A percentile compares a stretch with the other conserved stretches of the same genome.
phyloP scores from a whole-genome alignment of 2,888 invertebrate species.

The Thysanoteuthis rhombus region DNA sequence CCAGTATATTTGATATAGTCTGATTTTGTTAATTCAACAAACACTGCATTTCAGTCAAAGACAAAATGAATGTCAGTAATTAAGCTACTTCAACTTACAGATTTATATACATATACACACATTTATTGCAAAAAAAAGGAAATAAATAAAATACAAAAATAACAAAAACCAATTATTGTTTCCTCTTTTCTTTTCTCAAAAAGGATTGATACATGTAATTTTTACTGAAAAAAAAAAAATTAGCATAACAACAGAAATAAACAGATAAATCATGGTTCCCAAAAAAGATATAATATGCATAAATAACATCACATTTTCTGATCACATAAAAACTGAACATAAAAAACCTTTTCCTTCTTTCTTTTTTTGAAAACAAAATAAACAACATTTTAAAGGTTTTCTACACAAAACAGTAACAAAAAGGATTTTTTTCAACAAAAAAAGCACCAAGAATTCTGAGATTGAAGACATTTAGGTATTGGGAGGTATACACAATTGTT shows the following conservation, averaged over 20 bases:
- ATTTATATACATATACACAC: not conserved
- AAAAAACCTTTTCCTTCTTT: not conserved
- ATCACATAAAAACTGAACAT: constrained; percentile 12
- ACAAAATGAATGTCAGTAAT: not conserved
- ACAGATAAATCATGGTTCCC: not conserved
- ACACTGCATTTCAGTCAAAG: not conserved
- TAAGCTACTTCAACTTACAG: not conserved
- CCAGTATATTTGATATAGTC: too few relatives aligned
- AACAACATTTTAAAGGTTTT: not conserved
- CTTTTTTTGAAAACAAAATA: not conserved
- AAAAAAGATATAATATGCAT: not conserved
- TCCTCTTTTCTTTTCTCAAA: not conserved
- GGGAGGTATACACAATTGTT: not conserved
- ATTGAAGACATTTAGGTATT: not conserved
- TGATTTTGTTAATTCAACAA: too few relatives aligned
- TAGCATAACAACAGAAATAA: not conserved
- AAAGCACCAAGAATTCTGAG: not conserved
- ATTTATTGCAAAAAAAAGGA: not conserved
- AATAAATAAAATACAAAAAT: not conserved
- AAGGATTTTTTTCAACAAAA: not conserved
- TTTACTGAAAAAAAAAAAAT: not conserved
- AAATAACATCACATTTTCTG: not conserved
- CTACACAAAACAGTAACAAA: not conserved
- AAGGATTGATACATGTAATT: not conserved
- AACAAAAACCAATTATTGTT: not conserved